Base-by-base conservation (phyloP, 2,888 invertebrate genomes). In the Merodon equestris region DNA sequence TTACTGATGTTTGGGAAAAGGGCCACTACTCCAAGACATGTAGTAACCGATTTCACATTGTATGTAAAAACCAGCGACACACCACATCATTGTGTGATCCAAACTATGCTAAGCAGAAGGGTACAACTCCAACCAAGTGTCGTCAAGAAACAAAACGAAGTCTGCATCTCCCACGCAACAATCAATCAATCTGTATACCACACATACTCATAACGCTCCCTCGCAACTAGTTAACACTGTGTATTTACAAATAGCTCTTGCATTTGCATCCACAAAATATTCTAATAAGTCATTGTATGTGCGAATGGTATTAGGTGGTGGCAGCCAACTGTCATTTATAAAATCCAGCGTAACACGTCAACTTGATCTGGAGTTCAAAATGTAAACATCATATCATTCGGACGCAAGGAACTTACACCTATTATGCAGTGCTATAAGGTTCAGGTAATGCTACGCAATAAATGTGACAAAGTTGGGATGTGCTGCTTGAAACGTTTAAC, bases 51-150 rank as follows among this genome's bases (percentile, higher is more conserved):
- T 40, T 40, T 9, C 12, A 12, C n/a, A 15, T 34, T 34, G 5
- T 51, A 9, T 60, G 60, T 18, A 48, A 38, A 34, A 36, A 45
- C 15, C 53, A 45, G 9, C 63, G 53, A 1, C 53, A 63, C 17
- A 45, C 56, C 27, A 56, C 54, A 1, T 47, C 48, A 27, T 53
- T 63, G 61, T 61, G 61, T 13, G 61, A 61, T 27, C 42, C 61
- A 48, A 12, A 48, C 18, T 48, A 48, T 10, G 10, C 19, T 12
- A 48, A n/a, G 10, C 18, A 9, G 18, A 48, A 18, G 19, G 5
- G 40, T 40, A 40, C 40, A 40, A 10, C 40, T 40, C 9, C 9
- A 51, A 3, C 40, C 3, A 40, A 3, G 12, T 9, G n/a, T 40
- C 40, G 9, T 5, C 5, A n/a, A n/a, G 9, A 3, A 40, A 40